Percentiles rank a stretch among this genome's conserved stretches.
Evolutionary conservation across 2,797 vertebrate genomes (phyloP).

Genomic region (Rhabdophis nuchalis): DNA sequence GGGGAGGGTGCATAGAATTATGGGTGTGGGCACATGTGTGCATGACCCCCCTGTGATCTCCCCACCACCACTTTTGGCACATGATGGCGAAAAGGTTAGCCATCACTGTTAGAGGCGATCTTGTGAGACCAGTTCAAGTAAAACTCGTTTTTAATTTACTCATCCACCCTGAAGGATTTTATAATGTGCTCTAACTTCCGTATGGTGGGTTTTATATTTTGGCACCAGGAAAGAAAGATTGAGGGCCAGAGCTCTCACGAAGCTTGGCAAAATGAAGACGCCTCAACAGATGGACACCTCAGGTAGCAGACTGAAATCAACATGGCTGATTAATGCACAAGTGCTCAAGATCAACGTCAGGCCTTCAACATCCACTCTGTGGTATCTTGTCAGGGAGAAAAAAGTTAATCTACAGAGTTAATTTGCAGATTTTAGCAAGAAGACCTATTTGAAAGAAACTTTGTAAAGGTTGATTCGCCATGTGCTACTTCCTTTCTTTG

Average conservation of each 20-base stretch:
- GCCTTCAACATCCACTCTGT: slow-evolving; percentile 36
- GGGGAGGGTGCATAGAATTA: too few species aligned
- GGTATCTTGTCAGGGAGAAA: slow-evolving; percentile 42
- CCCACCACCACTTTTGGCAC: too few species aligned
- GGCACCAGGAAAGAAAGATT: slow-evolving; percentile 52
- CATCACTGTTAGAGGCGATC: not conserved
- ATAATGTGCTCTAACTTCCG: slow-evolving; percentile 41
- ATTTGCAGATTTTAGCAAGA: slow-evolving; percentile 28
- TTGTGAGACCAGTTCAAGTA: slow-evolving; percentile 33
- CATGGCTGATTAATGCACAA: slow-evolving; percentile 57
- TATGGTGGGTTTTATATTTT: slow-evolving; percentile 53
- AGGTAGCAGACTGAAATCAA: slow-evolving; percentile 62
- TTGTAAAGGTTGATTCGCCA: slow-evolving; percentile 34
- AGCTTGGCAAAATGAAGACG: slow-evolving; percentile 51
- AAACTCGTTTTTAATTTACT: slow-evolving; percentile 47
- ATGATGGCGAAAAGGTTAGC: too few species aligned
- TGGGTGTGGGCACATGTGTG: too few species aligned
- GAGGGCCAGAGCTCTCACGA: slow-evolving; percentile 47
- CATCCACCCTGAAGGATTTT: slow-evolving; percentile 34
- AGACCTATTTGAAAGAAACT: slow-evolving; percentile 42
- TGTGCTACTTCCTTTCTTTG: slow-evolving; percentile 38
- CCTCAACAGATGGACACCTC: slow-evolving; percentile 59
- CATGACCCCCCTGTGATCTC: too few species aligned
- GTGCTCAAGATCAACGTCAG: slow-evolving; percentile 48
- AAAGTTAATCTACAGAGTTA: slow-evolving; percentile 33